These are phyloP conservation scores for Plotosus lineatus DNA, from an alignment of 2,113 vertebrate species.

Conservation along the genomic window DNA sequence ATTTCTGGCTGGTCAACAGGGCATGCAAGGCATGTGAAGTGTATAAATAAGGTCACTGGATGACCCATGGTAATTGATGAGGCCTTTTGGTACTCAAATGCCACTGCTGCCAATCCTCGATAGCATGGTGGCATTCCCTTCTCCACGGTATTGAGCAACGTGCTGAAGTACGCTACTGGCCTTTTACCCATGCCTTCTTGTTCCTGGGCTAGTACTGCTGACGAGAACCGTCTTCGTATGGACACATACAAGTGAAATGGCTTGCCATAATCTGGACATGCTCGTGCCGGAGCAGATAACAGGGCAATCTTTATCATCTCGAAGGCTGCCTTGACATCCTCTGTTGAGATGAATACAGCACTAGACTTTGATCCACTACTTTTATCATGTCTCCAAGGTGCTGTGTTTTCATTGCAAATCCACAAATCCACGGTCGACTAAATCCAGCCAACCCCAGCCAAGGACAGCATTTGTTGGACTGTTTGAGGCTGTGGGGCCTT, in stretches of 20 bases:
- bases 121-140: neutral
- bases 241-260: neutral
- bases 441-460: too few species aligned
- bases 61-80: neutral
- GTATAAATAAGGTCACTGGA: neutral
- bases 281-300: neutral
- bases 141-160: too few species aligned
- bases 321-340: neutral
- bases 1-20: neutral
- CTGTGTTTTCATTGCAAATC: too few species aligned
- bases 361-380: neutral
- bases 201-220: neutral
- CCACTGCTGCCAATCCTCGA: neutral
- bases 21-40: too few species aligned
- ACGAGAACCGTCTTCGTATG: neutral
- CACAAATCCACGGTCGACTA: too few species aligned
- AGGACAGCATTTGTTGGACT: too few species aligned
- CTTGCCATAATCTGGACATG: neutral
- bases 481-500: too few species aligned
- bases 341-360: neutral
- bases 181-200: constrained; percentile 13
- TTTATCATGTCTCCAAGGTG: too few species aligned
- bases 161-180: neutral
- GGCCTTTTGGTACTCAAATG: neutral
- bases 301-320: neutral